Evolutionary conservation across 2,113 vertebrate genomes (phyloP).

Genomic region (Vicugna pacos): DNA sequence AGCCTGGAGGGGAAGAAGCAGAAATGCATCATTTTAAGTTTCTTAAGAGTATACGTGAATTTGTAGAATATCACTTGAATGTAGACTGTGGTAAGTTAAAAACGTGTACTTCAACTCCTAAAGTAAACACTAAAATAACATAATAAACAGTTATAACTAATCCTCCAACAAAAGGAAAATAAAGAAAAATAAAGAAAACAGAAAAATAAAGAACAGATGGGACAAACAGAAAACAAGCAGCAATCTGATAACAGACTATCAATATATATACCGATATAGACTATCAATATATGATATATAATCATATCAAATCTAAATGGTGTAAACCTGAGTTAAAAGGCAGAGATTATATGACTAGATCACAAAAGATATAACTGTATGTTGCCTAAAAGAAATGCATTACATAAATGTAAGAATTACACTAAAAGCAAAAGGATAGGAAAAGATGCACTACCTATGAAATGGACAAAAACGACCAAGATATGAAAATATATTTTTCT

Average conservation of each 20-base stretch:
- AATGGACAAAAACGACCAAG: not conserved
- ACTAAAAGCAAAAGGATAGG: not conserved
- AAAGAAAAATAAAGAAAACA: not conserved
- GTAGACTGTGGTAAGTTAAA: not conserved
- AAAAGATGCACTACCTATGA: not conserved
- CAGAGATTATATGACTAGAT: not conserved
- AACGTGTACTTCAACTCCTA: not conserved
- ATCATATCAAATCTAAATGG: not conserved
- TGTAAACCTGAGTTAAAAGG: not conserved
- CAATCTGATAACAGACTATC: not conserved
- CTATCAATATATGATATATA: not conserved
- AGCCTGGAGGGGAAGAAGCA: not conserved
- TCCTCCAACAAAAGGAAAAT: not conserved
- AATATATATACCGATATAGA: not conserved
- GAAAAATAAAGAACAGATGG: not conserved
- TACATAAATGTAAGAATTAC: not conserved
- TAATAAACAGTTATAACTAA: not conserved
- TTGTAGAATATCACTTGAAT: not conserved
- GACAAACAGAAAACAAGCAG: not conserved
- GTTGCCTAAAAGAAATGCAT: not conserved
- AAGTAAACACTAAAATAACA: not conserved
- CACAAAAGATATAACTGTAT: not conserved
- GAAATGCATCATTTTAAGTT: slow-evolving; percentile 9
- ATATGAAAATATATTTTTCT: not conserved
- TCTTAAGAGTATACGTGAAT: not conserved